Percentiles rank a stretch among this genome's conserved stretches.
phyloP scores from a whole-genome alignment of 2,888 invertebrate genomes.

The Agriopis leucophaearia region DNA sequence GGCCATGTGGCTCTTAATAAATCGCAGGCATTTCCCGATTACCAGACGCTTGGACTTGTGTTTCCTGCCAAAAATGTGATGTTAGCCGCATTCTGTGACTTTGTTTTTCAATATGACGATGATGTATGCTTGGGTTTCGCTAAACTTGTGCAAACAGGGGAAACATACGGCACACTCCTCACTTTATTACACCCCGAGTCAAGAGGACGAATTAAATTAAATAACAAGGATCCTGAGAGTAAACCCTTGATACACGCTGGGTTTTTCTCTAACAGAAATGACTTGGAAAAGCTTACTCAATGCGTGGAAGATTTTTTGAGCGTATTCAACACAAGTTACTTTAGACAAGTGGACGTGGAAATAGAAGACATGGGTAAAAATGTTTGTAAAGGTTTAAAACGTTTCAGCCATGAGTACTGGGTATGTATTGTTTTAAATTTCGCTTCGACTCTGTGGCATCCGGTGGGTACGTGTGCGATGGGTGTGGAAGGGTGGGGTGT shows the following conservation, averaged over 20 bases:
- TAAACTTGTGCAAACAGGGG: neutral
- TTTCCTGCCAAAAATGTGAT: constrained; percentile 50
- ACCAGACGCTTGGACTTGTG: constrained; percentile 56
- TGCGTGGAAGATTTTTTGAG: constrained; percentile 54
- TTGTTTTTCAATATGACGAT: constrained; percentile 41
- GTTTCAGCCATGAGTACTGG: constrained; percentile 60
- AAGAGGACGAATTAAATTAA: constrained; percentile 57
- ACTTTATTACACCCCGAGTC: constrained; percentile 61
- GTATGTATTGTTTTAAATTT: constrained; percentile 56
- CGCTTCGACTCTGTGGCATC: constrained; percentile 88
- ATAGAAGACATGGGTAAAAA: constrained; percentile 44
- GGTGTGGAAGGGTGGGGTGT: constrained; percentile 57
- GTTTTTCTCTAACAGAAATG: constrained; percentile 50
- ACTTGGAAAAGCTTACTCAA: constrained; percentile 53
- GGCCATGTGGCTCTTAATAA: constrained; percentile 62
- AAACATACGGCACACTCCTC: constrained; percentile 1
- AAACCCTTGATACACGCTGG: constrained; percentile 55
- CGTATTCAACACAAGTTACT: constrained; percentile 56
- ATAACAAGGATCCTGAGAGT: constrained; percentile 55
- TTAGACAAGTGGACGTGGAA: constrained; percentile 50
- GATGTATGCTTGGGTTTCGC: neutral
- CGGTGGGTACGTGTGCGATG: constrained; percentile 66
- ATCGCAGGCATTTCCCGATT: constrained; percentile 62
- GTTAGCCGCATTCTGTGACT: neutral
- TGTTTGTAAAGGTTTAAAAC: constrained; percentile 50